A percentile compares a stretch with the other conserved stretches of the same genome.
Evolutionary conservation across 2,888 invertebrate species (phyloP).

Genomic region (Parnassius orleans): DNA sequence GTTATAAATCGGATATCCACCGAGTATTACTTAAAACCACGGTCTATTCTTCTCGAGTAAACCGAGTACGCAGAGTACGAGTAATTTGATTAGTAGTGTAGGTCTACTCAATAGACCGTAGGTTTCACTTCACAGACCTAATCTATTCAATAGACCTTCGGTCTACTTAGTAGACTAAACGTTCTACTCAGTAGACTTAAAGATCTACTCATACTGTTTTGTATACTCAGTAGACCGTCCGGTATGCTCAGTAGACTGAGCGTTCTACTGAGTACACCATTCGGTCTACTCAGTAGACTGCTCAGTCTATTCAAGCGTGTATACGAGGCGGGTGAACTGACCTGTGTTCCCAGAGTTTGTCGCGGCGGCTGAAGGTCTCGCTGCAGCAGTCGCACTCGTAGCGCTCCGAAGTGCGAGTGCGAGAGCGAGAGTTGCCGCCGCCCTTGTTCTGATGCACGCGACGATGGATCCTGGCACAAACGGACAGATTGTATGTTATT

Average conservation of each 20-base stretch:
- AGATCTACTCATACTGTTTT: no score
- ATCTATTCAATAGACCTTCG: no score
- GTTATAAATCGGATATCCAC: no score
- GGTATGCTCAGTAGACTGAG: background rate
- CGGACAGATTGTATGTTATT: background rate
- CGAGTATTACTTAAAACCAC: no score
- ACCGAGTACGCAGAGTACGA: no score
- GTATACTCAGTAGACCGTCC: background rate
- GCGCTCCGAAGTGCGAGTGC: conserved; percentile 57
- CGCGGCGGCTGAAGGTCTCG: conserved; percentile 65
- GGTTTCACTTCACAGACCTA: no score
- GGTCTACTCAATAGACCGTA: no score
- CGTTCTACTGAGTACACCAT: conserved; percentile 67
- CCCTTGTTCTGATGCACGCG: conserved; percentile 64
- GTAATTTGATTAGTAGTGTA: no score
- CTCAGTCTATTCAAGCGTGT: no score
- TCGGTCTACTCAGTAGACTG: conserved; percentile 43
- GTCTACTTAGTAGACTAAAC: no score
- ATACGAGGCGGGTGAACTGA: conserved; percentile 35
- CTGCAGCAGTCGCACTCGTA: conserved; percentile 76
- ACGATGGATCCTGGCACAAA: conserved; percentile 62
- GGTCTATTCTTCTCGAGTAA: no score
- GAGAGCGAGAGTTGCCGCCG: conserved; percentile 50
- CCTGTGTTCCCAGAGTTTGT: conserved; percentile 72
- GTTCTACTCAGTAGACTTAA: no score